phyloP scores from a whole-genome alignment of 2,113 vertebrate genomes.

The Gymnogyps californianus region DNA sequence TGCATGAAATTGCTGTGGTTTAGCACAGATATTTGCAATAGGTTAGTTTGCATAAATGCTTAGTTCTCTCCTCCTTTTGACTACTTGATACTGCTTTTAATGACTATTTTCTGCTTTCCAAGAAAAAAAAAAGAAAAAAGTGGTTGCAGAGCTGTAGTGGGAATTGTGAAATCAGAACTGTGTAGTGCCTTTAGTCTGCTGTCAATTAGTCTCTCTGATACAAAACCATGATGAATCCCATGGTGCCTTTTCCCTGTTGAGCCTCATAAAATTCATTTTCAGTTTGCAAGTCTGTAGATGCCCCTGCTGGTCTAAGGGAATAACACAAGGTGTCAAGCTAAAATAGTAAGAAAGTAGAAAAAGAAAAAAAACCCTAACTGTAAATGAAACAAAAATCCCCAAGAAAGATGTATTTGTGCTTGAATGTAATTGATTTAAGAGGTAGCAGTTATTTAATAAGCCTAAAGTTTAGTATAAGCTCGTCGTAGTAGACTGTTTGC shows the following conservation, averaged over 20 bases:
- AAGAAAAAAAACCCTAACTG: neutral
- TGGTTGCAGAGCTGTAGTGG: neutral
- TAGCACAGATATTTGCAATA: neutral
- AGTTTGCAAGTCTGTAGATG: neutral
- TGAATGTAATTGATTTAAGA: neutral
- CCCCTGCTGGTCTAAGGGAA: neutral
- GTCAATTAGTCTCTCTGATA: neutral
- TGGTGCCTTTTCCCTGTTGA: neutral
- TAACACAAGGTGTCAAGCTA: neutral
- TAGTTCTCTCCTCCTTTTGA: neutral
- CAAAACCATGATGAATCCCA: neutral
- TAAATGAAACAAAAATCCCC: neutral
- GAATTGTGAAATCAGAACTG: neutral
- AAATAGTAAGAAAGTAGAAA: neutral
- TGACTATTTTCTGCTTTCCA: neutral
- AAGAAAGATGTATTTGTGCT: neutral
- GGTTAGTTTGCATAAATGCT: fast-evolving
- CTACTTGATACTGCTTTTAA: neutral
- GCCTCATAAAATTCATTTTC: neutral
- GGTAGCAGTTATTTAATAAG: neutral
- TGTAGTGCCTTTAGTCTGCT: neutral
- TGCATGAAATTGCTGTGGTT: neutral
- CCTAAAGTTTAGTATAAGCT: neutral
- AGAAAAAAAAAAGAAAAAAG: neutral
- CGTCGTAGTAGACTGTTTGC: fast-evolving